Conservation (phyloP, 2,888 invertebrate species). For the Amphipyra berbera region DNA sequence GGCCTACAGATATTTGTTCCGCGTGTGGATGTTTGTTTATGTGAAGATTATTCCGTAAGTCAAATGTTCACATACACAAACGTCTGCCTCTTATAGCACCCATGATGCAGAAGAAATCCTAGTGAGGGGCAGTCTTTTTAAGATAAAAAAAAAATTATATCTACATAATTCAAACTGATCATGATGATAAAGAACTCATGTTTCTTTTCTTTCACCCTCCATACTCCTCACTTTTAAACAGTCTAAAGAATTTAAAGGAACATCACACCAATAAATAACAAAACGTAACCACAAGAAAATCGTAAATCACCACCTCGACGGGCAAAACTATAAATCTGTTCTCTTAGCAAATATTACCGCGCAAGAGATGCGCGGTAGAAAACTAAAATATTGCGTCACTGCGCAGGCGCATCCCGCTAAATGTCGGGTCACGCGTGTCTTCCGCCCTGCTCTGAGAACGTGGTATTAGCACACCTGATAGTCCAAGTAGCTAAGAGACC, state of each 20-base stretch:
- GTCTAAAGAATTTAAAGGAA: constrained; percentile 10
- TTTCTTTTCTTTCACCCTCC: not conserved
- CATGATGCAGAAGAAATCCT: too few relatives aligned
- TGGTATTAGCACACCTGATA: constrained; percentile 68
- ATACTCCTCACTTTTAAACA: not conserved
- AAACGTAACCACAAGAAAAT: constrained; percentile 24
- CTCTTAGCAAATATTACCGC: constrained; percentile 55
- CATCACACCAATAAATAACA: constrained; percentile 33
- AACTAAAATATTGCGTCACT: constrained; percentile 60
- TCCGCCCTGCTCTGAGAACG: constrained; percentile 72
- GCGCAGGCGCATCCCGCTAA: constrained; percentile 73
- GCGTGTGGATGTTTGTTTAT: too few relatives aligned
- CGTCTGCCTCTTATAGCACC: too few relatives aligned
- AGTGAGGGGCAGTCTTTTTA: too few relatives aligned
- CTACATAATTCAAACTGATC: not conserved
- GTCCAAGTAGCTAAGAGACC: constrained; percentile 29
- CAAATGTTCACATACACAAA: too few relatives aligned
- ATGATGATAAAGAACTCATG: not conserved
- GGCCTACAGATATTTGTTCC: too few relatives aligned
- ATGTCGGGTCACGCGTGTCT: constrained; percentile 78
- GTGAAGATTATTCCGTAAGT: too few relatives aligned
- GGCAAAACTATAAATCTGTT: constrained; percentile 50
- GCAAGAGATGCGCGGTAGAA: constrained; percentile 58
- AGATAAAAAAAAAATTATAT: too few relatives aligned
- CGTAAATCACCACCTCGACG: constrained; percentile 43